Base-by-base conservation (phyloP, 2,113 vertebrate genomes). In the Ariopsis seemanni region DNA sequence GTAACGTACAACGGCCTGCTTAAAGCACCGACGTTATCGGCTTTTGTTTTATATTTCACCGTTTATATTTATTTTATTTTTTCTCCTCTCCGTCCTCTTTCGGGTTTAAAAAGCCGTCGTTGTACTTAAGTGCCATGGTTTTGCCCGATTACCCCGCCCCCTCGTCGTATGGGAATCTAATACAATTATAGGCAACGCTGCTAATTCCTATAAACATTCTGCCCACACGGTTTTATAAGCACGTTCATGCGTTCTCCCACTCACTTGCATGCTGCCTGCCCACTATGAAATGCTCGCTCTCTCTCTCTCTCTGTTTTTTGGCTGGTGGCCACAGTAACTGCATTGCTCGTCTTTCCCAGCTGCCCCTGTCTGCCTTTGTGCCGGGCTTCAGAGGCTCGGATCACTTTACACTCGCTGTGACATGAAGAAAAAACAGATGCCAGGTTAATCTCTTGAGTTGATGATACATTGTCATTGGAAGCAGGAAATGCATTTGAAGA, bases 311-410 rank as follows among this genome's bases (percentile, higher is more conserved):
- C 80, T 60, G 77, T 84, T 86, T 86, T 84, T 86, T 86, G 78
- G 86, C 86, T 72, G 18, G 60, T 80, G 75, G 78, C 85, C 89
- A 89, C 71, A 79, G 60, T 79, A 62, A 88, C 78, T 74, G 84
- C 74, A 80, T 86, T 65, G 52, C 85, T 77, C 42, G 55, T 71
- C 83, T 89, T 72, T 75, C 57, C 78, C 83, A 79, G 53, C 72
- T 85, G 85, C 83, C 77, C 82, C 86, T 60, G 75, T 81, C 67
- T 58, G 83, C 77, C 20, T 75, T 85, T 90, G 82, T 67, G 65
- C 69, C 58, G 71, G 20, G 84, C 83, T 90, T 88, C 52, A 74
- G 81, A 90, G 85, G 5, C 72, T 80, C 53, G 15, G 80, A 52
- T 88, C 85, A 50, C 60, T 74, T 83, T 89, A 82, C 88, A 55